phyloP scores from a whole-genome alignment of 2,797 vertebrate species.

The Gallinago solitaria region DNA sequence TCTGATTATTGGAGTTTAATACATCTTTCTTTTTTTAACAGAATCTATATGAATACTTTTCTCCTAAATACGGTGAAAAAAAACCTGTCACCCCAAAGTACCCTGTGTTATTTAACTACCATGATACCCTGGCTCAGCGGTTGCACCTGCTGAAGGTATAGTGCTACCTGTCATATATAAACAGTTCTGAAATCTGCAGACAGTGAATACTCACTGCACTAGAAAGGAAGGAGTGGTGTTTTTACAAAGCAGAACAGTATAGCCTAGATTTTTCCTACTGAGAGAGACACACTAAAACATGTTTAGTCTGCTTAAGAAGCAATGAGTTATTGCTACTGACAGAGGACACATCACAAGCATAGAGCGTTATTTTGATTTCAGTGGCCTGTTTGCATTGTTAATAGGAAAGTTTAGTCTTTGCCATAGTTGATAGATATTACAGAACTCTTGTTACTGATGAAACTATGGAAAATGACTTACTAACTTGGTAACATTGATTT shows the following conservation, averaged over 20 bases:
- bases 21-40: conserved; percentile 59
- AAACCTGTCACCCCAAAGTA: background rate
- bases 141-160: conserved; percentile 78
- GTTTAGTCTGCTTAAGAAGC: background rate
- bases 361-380: background rate
- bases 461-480: background rate
- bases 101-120: conserved; percentile 83
- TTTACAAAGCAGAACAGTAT: background rate
- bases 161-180: background rate
- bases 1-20: background rate
- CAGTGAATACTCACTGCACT: background rate
- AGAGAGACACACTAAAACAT: background rate
- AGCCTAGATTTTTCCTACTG: background rate
- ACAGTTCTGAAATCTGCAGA: background rate
- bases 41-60: conserved; percentile 80
- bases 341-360: background rate
- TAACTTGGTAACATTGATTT: background rate
- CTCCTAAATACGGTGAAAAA: conserved; percentile 20
- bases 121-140: conserved; percentile 78
- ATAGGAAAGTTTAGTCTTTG: background rate
- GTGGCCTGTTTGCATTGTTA: background rate
- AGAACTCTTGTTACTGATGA: background rate
- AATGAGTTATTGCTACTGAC: background rate
- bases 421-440: background rate
- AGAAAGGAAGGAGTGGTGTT: background rate